Evolutionary conservation across 2,888 invertebrate species (phyloP), one percentile per base, ranked within the genome.

Genomic region (Gibbula magus): DNA sequence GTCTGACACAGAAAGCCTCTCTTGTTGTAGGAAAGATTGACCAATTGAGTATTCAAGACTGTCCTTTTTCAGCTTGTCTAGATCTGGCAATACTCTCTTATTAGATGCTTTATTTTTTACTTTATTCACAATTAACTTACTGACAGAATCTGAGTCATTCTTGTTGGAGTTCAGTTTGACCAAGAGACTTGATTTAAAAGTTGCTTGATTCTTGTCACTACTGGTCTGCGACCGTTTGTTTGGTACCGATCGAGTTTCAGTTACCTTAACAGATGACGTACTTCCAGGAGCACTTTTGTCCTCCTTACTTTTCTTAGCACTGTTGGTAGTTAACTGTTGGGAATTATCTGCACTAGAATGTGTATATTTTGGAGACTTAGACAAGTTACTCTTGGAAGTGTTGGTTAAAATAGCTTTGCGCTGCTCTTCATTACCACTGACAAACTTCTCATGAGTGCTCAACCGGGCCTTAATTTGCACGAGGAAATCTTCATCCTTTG

Each of bases 131-230:
- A 25, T 22, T 16, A 61, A 25, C 18, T 61, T 61, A 18, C 29
- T 25, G 13, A 16, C 29, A 29, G 61, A 2, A 61, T 61, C 61
- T 3, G 8, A 25, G 13, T 29, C 29, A 3, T 39, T 7, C 18
- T 32, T 35, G 70, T 20, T 39, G 16, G 70, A 70, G 70, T 70
- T 70, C 13, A 70, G 70, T 70, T 70, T 70, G 35, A 70, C 32
- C 0, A 35, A 32, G 2, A 70, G 35, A 70, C 35, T 70, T 20
- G 70, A 35, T 70, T 32, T 70, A 18, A 18, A 32, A 18, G 70
- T 35, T 35, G 70, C n/a, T 39, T 39, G 18, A 10, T 35, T 35
- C 35, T n/a, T 70, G 5, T 20, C n/a, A 56, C 25, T 25, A 7
- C 25, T 56, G 56, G 7, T 2, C 56, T 56, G 20, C 10, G 20